A percentile compares a stretch with the other conserved stretches of the same genome.
These are phyloP conservation scores for Syncerus caffer DNA, from an alignment of 2,797 vertebrate genomes.

Conservation along the genomic window DNA sequence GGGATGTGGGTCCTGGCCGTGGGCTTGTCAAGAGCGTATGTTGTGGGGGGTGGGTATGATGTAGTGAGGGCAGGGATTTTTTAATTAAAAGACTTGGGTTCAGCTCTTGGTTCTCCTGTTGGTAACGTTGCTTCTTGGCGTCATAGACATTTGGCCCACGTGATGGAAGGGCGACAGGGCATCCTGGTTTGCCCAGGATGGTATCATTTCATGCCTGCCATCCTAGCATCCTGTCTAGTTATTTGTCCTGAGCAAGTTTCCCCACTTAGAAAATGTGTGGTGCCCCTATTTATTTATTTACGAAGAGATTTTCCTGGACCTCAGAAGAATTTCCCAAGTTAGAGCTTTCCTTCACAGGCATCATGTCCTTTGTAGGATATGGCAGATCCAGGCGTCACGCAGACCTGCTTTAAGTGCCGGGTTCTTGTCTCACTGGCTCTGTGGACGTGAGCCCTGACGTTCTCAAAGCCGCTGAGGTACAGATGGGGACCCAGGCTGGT, in stretches of 20 bases:
- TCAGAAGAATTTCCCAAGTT: neutral
- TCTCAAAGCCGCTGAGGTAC: neutral
- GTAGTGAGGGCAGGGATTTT: neutral
- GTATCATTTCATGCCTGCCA: neutral
- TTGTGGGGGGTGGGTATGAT: rapidly evolving
- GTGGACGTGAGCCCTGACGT: rapidly evolving
- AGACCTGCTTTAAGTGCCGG: neutral
- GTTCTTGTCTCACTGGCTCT: neutral
- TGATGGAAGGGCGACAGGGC: too few relatives aligned
- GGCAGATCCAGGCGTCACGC: neutral
- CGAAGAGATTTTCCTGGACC: neutral
- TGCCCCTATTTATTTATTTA: neutral
- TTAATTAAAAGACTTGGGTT: neutral
- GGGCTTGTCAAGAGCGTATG: rapidly evolving
- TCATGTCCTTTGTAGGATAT: neutral
- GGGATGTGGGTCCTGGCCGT: neutral
- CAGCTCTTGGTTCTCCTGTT: neutral
- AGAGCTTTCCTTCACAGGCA: neutral
- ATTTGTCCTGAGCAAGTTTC: neutral
- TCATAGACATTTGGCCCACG: rapidly evolving
- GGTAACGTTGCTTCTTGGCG: neutral
- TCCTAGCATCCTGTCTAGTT: too few relatives aligned
- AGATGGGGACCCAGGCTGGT: neutral
- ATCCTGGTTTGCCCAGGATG: neutral
- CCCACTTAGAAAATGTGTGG: neutral